A percentile compares a stretch with the other conserved stretches of the same genome.
Conservation (phyloP, 2,113 vertebrate species). For the Xiphorhynchus elegans region DNA sequence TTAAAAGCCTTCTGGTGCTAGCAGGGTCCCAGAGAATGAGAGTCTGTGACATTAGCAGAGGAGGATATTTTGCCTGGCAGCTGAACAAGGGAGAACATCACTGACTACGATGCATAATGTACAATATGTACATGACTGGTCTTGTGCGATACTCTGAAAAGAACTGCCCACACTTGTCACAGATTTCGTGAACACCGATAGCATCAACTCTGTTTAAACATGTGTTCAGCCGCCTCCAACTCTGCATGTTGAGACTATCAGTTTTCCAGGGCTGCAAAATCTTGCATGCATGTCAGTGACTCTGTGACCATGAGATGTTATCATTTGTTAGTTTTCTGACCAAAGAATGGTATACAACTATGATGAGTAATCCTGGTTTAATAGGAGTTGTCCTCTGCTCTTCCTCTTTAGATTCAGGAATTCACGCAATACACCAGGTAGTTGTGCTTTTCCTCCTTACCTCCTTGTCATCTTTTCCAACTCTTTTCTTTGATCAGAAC, state of each 20-base stretch:
- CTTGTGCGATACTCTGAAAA: neutral
- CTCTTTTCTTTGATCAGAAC: neutral
- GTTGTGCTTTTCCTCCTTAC: neutral
- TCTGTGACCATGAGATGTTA: constrained; percentile 18
- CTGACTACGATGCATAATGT: neutral
- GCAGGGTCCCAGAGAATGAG: neutral
- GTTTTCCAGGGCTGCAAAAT: neutral
- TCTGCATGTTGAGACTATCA: constrained; percentile 43
- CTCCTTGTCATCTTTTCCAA: neutral
- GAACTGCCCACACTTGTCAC: constrained; percentile 55
- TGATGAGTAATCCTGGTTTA: neutral
- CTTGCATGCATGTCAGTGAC: neutral
- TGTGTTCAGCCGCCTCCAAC: constrained; percentile 34
- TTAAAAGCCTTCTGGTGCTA: neutral
- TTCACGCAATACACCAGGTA: neutral
- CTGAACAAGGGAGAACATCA: neutral
- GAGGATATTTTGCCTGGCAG: neutral
- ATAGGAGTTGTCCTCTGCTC: neutral
- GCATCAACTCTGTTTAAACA: constrained; percentile 49
- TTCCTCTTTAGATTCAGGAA: constrained; percentile 5
- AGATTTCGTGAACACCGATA: constrained; percentile 9
- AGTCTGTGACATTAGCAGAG: neutral
- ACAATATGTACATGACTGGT: neutral
- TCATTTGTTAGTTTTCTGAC: neutral
- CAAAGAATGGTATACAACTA: neutral